Evolutionary conservation across 2,888 invertebrate species (phyloP).

Genomic region (Chrysolina americana): DNA sequence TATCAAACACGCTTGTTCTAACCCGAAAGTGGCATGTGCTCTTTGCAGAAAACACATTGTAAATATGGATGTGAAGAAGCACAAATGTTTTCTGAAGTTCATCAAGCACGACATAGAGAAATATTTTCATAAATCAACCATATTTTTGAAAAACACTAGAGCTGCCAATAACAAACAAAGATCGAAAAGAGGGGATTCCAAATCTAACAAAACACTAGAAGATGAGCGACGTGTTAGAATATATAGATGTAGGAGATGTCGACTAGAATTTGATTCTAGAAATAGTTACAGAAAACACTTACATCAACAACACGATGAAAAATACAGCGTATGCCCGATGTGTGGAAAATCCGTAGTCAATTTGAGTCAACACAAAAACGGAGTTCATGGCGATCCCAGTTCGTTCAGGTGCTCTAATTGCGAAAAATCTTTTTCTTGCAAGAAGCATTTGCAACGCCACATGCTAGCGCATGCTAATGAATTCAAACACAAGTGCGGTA

Average conservation of each 20-base stretch:
- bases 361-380: constrained; percentile 44
- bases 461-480: constrained; percentile 66
- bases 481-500: constrained; percentile 69
- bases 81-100: constrained; percentile 34
- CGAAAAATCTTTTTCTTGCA: constrained; percentile 53
- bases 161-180: constrained; percentile 8
- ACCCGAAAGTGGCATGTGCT: constrained; percentile 34
- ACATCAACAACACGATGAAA: constrained; percentile 45
- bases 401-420: constrained; percentile 49
- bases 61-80: constrained; percentile 29
- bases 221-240: not conserved
- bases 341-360: constrained; percentile 64
- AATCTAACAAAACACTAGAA: not conserved
- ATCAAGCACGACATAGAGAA: constrained; percentile 27
- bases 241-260: constrained; percentile 10
- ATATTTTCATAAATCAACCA: not conserved
- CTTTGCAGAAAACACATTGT: constrained; percentile 37
- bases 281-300: constrained; percentile 44
- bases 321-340: constrained; percentile 62
- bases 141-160: not conserved
- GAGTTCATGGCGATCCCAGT: constrained; percentile 46
- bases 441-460: constrained; percentile 51
- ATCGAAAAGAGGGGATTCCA: not conserved
- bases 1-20: constrained; percentile 37
- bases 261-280: constrained; percentile 5